A percentile compares a stretch with the other conserved stretches of the same genome.
These are phyloP conservation scores for Tupaia tana DNA, from an alignment of 2,113 vertebrate genomes.

Conservation along the genomic window DNA sequence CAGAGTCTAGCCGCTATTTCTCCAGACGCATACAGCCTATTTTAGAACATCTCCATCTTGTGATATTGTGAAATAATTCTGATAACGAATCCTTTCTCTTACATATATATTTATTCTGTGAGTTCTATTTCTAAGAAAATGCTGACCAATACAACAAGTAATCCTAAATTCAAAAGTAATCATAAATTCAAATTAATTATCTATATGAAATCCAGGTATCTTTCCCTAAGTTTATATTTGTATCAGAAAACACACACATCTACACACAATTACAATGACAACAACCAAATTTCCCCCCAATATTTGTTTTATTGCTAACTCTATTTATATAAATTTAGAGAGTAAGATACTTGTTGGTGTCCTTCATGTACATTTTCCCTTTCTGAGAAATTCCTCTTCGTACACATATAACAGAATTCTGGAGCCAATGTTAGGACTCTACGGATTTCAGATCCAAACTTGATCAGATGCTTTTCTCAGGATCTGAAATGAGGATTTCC, in stretches of 20 bases:
- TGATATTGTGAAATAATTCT: too few species aligned
- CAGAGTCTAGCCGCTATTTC: too few species aligned
- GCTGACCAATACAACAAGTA: neutral
- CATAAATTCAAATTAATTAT: neutral
- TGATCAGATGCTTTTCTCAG: neutral
- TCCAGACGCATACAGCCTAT: too few species aligned
- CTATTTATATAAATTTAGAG: neutral
- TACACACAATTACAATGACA: neutral
- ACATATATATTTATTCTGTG: too few species aligned
- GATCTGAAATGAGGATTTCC: neutral
- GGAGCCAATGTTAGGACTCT: neutral
- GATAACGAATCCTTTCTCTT: too few species aligned
- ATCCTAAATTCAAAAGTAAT: neutral
- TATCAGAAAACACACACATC: neutral
- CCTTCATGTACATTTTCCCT: neutral
- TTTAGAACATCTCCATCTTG: too few species aligned
- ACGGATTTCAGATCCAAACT: neutral
- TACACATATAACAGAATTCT: neutral
- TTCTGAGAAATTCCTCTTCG: neutral
- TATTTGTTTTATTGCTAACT: neutral
- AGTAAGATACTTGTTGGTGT: neutral
- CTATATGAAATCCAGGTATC: neutral
- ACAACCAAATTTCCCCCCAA: neutral
- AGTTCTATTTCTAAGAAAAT: neutral
- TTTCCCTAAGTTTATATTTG: neutral